Evolutionary conservation across 2,113 vertebrate genomes (phyloP).

Genomic region (Leptobrachium leishanense): DNA sequence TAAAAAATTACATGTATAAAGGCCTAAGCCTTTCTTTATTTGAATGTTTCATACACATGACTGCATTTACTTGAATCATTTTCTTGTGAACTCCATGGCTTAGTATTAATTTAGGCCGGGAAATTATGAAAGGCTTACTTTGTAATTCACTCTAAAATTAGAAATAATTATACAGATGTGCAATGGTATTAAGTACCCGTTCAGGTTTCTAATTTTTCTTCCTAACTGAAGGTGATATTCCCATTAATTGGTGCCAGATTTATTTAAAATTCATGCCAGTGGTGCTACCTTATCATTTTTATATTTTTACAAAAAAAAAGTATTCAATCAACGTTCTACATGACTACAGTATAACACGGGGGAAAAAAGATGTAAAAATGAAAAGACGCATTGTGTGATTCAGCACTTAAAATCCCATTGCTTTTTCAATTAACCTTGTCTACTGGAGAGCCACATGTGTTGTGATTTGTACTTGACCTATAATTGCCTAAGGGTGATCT

Average conservation of each 20-base stretch:
- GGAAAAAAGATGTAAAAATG: background rate
- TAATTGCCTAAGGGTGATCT: constrained; percentile 35
- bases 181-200: background rate
- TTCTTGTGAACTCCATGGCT: background rate
- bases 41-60: background rate
- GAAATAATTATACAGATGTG: background rate
- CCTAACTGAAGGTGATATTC: background rate
- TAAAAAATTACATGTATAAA: background rate
- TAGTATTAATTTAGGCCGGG: background rate
- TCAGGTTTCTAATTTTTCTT: background rate
- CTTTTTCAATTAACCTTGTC: constrained; percentile 15
- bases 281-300: background rate
- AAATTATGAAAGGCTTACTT: background rate
- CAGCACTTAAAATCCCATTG: constrained; percentile 20
- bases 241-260: background rate
- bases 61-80: background rate
- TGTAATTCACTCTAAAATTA: background rate
- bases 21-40: background rate
- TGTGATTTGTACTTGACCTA: constrained; percentile 48
- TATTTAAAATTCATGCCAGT: background rate
- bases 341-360: background rate
- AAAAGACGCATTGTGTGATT: background rate
- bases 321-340: background rate
- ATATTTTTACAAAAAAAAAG: background rate
- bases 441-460: constrained; percentile 26